phyloP scores from a whole-genome alignment of 2,113 vertebrate genomes.

The Xiphophorus maculatus region DNA sequence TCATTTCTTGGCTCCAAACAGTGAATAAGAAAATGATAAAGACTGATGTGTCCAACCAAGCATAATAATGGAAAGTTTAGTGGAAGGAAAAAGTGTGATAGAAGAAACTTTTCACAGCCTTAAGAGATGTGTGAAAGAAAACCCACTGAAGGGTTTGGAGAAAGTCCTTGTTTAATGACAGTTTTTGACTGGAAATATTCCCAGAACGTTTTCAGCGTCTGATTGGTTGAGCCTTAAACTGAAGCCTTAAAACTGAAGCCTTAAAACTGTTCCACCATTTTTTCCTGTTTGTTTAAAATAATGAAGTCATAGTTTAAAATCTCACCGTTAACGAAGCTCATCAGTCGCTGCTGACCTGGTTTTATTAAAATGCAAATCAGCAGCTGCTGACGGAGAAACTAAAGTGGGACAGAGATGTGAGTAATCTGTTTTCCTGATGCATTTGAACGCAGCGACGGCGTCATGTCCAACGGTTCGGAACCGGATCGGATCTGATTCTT shows the following conservation, averaged over 20 bases:
- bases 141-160: background rate
- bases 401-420: slow-evolving; percentile 71
- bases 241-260: too few relatives aligned
- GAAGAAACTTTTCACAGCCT: background rate
- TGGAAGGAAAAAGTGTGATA: background rate
- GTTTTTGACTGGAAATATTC: too few relatives aligned
- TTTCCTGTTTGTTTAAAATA: background rate
- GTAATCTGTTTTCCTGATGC: slow-evolving; percentile 58
- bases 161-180: too few relatives aligned
- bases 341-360: slow-evolving; percentile 38
- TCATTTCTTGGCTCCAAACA: background rate
- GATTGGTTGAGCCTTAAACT: too few relatives aligned
- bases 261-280: too few relatives aligned
- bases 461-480: background rate
- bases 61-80: background rate
- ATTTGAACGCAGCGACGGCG: slow-evolving; percentile 20
- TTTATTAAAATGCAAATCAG: slow-evolving; percentile 63
- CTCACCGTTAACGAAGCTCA: slow-evolving; percentile 15
- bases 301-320: background rate
- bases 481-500: too few relatives aligned
- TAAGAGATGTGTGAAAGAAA: background rate
- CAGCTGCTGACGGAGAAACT: slow-evolving; percentile 10
- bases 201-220: too few relatives aligned
- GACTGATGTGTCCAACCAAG: background rate
- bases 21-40: background rate